Evolutionary conservation across 2,797 vertebrate genomes (phyloP), one percentile per base, ranked within the genome.

Genomic region (Manis javanica): DNA sequence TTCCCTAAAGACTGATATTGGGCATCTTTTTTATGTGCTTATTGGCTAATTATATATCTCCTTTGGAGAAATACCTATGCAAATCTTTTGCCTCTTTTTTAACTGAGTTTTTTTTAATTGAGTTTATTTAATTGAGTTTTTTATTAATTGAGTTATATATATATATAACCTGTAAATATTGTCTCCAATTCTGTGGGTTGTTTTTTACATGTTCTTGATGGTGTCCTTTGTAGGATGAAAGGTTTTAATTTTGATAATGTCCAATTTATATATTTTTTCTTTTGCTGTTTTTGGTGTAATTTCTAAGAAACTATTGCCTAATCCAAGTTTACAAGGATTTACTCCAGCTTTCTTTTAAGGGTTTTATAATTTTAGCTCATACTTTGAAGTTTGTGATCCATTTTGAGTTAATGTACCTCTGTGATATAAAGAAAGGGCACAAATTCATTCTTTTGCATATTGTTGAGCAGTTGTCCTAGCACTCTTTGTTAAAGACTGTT

Each of bases 11-110:
- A 64, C 55, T 87, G 31, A 72, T 91, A 34, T 46, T 90, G 37
- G 90, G 7, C 31, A 61, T 94, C 39, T 72, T 90, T 95, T 69
- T 12, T 39, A 64, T 71, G 71, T 61, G 74, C 29, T 63, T 69
- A 77, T 53, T 88, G 66, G 26, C 15, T 94, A 78, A 90, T 83
- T 55, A 7, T 87, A 3, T 87, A 53, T 90, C 7, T 90, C 84
- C 53, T 77, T 82, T 87, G 18, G 8, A 87, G 37, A 90, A 94
- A 83, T 87, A 19, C 68, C 46, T 90, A 18, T 81, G 34, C 24
- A 63, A 19, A 79, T 95, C n/a, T 5, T 88, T 89, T 89, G 51
- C 31, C 26, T 85, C 23, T 85, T 97, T 95, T 96, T 69, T 51
- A 85, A 11, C 79, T 74, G 34, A 71, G n/a, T 85, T 55, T 37